Evolutionary conservation across 2,888 invertebrate genomes (phyloP), one percentile per base, ranked within the genome.

Genomic region (Magallana nippona): DNA sequence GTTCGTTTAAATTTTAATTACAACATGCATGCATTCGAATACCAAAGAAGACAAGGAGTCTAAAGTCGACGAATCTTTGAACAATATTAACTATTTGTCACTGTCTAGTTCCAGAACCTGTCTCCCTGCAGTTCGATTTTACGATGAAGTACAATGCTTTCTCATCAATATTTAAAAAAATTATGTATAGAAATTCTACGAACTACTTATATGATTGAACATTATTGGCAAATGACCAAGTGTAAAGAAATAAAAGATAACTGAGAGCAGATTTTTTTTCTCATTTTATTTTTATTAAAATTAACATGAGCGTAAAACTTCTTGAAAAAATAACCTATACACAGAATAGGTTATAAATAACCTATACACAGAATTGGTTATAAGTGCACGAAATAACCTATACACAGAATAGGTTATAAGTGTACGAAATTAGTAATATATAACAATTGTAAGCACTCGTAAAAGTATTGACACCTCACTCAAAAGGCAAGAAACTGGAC

Each of bases 291-390:
- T 71, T 71, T 71, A 27, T 71, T 13, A 71, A 71, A 71, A 32
- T 32, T 71, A 32, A 71, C 71, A 71, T 71, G 71, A 71, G 15
- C 60, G 19, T 60, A 60, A 60, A 60, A 60, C 8, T 8, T 60
- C 60, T 60, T 22, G 32, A 27, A 71, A 71, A 22, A 71, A 71
- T 71, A 11, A 71, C 32, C 32, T 60, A 10, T 27, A 71, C 15
- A 27, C 32, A 11, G 32, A 60, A 10, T 60, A 60, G n/a, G 19
- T 60, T 11, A 19, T 19, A 44, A 27, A 71, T 71, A 11, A 71
- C 32, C 32, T 60, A 10, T 27, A 71, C 15, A 27, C 32, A 11
- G 32, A 60, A 8, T 60, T 17, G 17, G 19, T 60, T n/a, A 19
- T 19, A 44, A 5, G 44, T 5, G 32, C 32, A 32, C 32, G 5